Percentiles rank a stretch among this genome's conserved stretches.
Conservation (phyloP, 2,113 vertebrate genomes). For the Hiodon tergisus region DNA sequence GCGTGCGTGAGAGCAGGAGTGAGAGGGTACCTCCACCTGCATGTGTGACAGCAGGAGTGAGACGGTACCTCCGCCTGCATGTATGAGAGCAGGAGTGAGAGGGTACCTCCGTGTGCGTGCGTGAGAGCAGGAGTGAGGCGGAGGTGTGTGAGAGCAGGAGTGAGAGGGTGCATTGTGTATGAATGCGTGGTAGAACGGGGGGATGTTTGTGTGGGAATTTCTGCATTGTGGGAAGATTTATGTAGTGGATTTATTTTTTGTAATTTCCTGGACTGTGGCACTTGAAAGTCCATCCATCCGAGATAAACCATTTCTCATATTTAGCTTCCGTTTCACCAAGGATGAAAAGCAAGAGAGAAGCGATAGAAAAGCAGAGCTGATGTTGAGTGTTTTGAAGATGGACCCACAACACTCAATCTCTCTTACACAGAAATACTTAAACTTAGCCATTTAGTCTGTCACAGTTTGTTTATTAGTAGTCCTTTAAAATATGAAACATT, state of each 20-base stretch:
- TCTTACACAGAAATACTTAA: not conserved
- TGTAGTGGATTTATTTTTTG: too few relatives aligned
- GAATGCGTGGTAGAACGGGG: not conserved
- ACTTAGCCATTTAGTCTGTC: not conserved
- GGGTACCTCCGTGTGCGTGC: not conserved
- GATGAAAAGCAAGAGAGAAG: not conserved
- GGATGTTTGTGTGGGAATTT: constrained; percentile 1
- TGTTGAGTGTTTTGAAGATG: not conserved
- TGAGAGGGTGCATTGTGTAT: not conserved
- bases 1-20: constrained; percentile 1
- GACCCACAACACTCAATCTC: not conserved
- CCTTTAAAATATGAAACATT: not conserved
- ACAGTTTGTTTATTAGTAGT: not conserved
- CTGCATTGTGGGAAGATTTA: not conserved
- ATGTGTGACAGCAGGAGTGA: not conserved
- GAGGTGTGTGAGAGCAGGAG: not conserved
- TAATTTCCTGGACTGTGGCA: too few relatives aligned
- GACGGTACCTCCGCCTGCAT: constrained; percentile 22
- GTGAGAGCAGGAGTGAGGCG: not conserved
- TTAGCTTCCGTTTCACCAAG: not conserved
- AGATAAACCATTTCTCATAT: constrained; percentile 21
- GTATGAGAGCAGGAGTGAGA: not conserved
- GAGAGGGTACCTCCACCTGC: not conserved
- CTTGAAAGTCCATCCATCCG: not conserved
- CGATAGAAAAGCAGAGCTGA: not conserved